Evolutionary conservation across 2,113 vertebrate genomes (phyloP).

Genomic region (Poecilia latipinna): DNA sequence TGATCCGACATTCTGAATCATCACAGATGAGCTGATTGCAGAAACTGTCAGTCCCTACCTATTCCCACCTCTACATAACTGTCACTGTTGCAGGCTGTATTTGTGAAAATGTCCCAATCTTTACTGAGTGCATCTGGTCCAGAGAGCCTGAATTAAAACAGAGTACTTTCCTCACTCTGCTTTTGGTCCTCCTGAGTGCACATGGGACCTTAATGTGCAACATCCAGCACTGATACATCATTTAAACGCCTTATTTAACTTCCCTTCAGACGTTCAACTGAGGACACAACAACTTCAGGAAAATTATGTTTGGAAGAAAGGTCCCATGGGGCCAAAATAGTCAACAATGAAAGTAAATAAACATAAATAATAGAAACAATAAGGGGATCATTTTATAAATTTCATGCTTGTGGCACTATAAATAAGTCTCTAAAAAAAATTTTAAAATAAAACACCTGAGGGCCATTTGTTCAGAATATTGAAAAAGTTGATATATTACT

Average conservation of each 20-base stretch:
- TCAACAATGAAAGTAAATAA: too few relatives aligned
- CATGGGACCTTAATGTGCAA: neutral
- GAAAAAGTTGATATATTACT: too few relatives aligned
- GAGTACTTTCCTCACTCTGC: neutral
- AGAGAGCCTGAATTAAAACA: neutral
- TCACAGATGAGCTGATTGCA: slow-evolving; percentile 17
- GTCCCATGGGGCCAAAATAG: neutral
- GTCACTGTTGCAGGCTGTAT: neutral
- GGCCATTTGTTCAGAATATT: too few relatives aligned
- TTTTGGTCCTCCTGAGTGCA: neutral
- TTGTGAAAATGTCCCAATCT: neutral
- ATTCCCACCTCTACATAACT: neutral
- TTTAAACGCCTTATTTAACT: slow-evolving; percentile 16
- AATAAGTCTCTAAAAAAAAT: too few relatives aligned
- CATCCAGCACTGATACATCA: slow-evolving; percentile 22
- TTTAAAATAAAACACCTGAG: too few relatives aligned
- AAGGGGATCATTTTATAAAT: too few relatives aligned
- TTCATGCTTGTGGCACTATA: too few relatives aligned
- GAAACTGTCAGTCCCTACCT: neutral
- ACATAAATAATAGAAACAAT: too few relatives aligned
- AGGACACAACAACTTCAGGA: neutral
- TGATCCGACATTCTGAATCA: slow-evolving; percentile 1
- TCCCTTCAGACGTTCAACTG: neutral
- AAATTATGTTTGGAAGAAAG: neutral
- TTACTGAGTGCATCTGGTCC: neutral